phyloP scores from a whole-genome alignment of 2,888 invertebrate species.

The Chrysolina oricalcia region DNA sequence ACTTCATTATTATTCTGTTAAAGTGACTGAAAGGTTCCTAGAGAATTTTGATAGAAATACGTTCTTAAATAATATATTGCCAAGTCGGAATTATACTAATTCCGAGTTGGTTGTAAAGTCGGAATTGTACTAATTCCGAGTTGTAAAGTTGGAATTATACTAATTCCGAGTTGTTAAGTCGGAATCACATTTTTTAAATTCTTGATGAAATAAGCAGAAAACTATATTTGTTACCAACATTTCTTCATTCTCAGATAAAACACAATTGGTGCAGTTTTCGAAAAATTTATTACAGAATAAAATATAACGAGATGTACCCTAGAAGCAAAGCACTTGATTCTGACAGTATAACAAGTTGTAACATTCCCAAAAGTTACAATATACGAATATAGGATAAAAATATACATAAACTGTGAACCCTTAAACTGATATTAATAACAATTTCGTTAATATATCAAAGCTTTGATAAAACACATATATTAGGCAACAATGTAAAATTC shows the following conservation, averaged over 20 bases:
- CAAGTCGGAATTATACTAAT: too few relatives aligned
- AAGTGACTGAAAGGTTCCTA: too few relatives aligned
- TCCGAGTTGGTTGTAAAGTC: too few relatives aligned
- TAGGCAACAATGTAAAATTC: slow-evolving; percentile 48
- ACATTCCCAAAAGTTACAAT: slow-evolving; percentile 67
- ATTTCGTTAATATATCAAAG: slow-evolving; percentile 53
- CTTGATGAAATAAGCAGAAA: too few relatives aligned
- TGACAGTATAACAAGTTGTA: slow-evolving; percentile 67
- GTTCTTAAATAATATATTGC: too few relatives aligned
- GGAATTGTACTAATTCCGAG: too few relatives aligned
- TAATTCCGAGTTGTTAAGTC: too few relatives aligned
- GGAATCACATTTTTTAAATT: too few relatives aligned
- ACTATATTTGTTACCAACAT: too few relatives aligned
- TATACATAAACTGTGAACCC: slow-evolving; percentile 59
- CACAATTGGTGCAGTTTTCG: slow-evolving; percentile 13
- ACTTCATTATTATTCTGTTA: too few relatives aligned
- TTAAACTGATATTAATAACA: slow-evolving; percentile 55
- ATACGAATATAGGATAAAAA: slow-evolving; percentile 57
- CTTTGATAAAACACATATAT: slow-evolving; percentile 43
- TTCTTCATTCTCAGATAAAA: not conserved
- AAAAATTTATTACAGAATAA: slow-evolving; percentile 63
- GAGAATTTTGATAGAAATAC: too few relatives aligned
- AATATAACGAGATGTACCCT: slow-evolving; percentile 67
- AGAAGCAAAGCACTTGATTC: slow-evolving; percentile 67
- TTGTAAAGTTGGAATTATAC: too few relatives aligned